Conservation (phyloP, 92 coral and sea anemone species). For the Heteractis magnifica region DNA sequence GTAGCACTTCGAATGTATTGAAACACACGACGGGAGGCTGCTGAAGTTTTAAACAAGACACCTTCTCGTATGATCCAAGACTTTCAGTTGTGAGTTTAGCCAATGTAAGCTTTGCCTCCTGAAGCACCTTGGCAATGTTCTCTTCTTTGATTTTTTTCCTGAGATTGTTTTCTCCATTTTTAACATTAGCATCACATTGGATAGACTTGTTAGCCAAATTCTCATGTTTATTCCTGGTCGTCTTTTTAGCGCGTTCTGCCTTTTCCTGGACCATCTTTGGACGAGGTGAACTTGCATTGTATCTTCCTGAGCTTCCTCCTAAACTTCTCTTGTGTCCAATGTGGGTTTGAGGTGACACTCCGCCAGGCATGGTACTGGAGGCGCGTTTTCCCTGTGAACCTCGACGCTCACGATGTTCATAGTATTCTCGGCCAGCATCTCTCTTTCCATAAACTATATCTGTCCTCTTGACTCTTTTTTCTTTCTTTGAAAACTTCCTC, state of each 20-base stretch:
- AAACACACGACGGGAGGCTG: conserved; percentile 15
- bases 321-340: neutral
- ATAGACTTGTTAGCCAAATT: conserved; percentile 11
- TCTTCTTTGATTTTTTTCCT: conserved; percentile 28
- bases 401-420: neutral
- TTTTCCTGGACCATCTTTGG: neutral
- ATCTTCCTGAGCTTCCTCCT: neutral
- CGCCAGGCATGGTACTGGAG: neutral
- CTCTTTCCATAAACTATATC: neutral
- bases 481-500: conserved; percentile 20
- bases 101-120: conserved; percentile 54
- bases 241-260: neutral
- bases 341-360: neutral
- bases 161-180: conserved; percentile 10
- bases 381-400: neutral
- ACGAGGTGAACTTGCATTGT: neutral
- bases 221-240: conserved; percentile 16
- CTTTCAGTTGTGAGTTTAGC: conserved; percentile 54
- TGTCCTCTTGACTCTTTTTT: neutral
- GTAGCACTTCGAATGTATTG: conserved; percentile 30
- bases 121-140: conserved; percentile 30
- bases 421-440: neutral
- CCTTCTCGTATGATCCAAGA: conserved; percentile 59
- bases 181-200: conserved; percentile 2
- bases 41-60: conserved; percentile 26